Conservation (phyloP, 2,113 vertebrate species). For the Cepphus grylle region DNA sequence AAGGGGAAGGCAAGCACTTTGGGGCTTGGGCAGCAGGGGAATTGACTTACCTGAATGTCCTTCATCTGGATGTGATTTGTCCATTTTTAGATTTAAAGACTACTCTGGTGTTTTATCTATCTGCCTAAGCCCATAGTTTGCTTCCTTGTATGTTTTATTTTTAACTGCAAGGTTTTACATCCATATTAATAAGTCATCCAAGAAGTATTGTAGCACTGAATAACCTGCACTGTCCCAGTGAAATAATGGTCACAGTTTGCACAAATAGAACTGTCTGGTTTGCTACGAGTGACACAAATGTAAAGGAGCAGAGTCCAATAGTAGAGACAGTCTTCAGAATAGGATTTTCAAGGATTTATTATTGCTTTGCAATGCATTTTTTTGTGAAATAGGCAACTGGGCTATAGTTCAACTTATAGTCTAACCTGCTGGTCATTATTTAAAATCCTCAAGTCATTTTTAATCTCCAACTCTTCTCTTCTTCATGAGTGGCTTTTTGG, state of each 20-base stretch:
- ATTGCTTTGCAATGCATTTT: conserved; percentile 27
- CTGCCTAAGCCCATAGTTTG: neutral
- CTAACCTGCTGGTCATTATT: conserved; percentile 53
- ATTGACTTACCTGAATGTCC: neutral
- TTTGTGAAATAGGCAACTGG: conserved; percentile 35
- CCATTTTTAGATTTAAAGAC: neutral
- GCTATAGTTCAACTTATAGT: conserved; percentile 43
- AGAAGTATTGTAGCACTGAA: neutral
- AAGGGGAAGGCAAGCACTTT: neutral
- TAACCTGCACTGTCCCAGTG: neutral
- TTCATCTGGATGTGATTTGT: neutral
- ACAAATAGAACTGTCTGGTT: neutral
- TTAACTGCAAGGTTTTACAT: neutral
- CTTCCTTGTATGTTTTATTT: conserved; percentile 1
- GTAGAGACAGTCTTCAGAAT: conserved; percentile 10
- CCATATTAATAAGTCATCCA: neutral
- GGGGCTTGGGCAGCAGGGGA: neutral
- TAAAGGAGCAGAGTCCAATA: neutral
- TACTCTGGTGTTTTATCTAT: neutral
- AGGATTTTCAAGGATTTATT: conserved; percentile 34
- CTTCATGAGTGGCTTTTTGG: conserved; percentile 46
- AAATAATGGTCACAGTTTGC: neutral
- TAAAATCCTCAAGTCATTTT: conserved; percentile 65
- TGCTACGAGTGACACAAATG: neutral
- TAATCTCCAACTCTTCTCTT: conserved; percentile 32